These are phyloP conservation scores for Corydoras sp. DNA, from an alignment of 2,113 vertebrate species.

Conservation along the genomic window DNA sequence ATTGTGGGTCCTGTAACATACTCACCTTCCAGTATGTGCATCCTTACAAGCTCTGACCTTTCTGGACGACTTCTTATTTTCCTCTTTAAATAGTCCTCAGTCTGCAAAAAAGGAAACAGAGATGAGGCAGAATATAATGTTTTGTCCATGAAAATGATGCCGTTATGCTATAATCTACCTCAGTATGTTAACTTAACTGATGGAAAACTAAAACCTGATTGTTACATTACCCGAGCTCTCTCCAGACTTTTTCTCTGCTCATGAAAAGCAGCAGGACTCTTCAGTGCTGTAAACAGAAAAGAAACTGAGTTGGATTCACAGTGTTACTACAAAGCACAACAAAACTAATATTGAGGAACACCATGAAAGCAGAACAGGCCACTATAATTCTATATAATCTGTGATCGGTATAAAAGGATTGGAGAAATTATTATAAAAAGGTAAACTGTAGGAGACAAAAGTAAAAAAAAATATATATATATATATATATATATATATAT, in stretches of 20 bases:
- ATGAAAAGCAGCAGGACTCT: slow-evolving; percentile 85
- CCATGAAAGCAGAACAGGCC: slow-evolving; percentile 52
- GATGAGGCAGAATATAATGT: not conserved
- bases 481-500: too few species aligned
- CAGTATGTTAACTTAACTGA: too few species aligned
- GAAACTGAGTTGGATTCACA: slow-evolving; percentile 32
- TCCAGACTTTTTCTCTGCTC: slow-evolving; percentile 71
- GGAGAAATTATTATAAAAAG: not conserved
- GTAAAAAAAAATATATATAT: not conserved
- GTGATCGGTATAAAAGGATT: not conserved
- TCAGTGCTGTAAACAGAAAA: slow-evolving; percentile 75
- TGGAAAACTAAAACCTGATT: too few species aligned
- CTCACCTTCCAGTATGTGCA: slow-evolving; percentile 97
- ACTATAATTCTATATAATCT: slow-evolving; percentile 21
- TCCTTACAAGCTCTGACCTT: slow-evolving; percentile 92
- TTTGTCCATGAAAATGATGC: not conserved
- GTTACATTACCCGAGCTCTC: slow-evolving; percentile 62
- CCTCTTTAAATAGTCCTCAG: slow-evolving; percentile 94
- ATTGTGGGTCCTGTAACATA: not conserved
- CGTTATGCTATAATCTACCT: too few species aligned
- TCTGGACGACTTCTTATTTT: slow-evolving; percentile 92
- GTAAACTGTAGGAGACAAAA: not conserved
- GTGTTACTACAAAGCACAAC: not conserved
- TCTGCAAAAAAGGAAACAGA: slow-evolving; percentile 59
- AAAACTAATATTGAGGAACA: slow-evolving; percentile 33